These are phyloP conservation scores for Eidolon dupreanum DNA, from an alignment of 2,797 vertebrate genomes.

Conservation along the genomic window DNA sequence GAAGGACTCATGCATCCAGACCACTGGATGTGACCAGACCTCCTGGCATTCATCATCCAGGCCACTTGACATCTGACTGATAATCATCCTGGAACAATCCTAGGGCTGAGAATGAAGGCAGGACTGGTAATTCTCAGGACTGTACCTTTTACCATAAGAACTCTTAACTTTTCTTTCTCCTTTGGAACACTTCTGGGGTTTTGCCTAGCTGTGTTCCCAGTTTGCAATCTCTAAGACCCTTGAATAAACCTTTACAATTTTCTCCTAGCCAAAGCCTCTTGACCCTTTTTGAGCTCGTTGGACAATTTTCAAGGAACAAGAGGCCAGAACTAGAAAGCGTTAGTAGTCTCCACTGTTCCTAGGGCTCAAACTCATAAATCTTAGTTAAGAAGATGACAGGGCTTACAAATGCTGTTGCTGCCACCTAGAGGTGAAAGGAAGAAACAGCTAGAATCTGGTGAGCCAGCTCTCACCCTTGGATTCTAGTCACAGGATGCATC, in stretches of 20 bases:
- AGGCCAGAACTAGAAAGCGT: background rate
- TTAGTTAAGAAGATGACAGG: background rate
- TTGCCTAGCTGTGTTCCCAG: background rate
- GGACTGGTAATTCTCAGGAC: background rate
- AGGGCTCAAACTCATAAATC: slow-evolving; percentile 27
- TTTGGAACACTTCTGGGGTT: background rate
- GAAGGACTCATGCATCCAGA: background rate
- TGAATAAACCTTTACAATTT: background rate
- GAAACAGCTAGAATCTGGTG: background rate
- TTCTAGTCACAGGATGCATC: background rate
- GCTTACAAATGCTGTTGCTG: slow-evolving; percentile 53
- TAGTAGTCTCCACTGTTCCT: background rate
- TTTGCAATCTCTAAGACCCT: background rate
- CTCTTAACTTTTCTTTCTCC: background rate
- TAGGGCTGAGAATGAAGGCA: background rate
- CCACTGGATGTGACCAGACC: background rate
- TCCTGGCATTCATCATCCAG: background rate
- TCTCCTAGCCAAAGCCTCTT: background rate
- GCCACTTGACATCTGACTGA: background rate
- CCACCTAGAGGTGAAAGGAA: slow-evolving; percentile 71
- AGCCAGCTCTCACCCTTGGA: background rate
- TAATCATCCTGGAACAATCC: background rate
- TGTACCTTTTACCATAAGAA: background rate
- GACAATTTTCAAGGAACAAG: slow-evolving; percentile 14
- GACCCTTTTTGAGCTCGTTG: background rate